These are phyloP conservation scores for Drosophila oshimai DNA, from an alignment of 1,140 invertebrate species.

Conservation along the genomic window DNA sequence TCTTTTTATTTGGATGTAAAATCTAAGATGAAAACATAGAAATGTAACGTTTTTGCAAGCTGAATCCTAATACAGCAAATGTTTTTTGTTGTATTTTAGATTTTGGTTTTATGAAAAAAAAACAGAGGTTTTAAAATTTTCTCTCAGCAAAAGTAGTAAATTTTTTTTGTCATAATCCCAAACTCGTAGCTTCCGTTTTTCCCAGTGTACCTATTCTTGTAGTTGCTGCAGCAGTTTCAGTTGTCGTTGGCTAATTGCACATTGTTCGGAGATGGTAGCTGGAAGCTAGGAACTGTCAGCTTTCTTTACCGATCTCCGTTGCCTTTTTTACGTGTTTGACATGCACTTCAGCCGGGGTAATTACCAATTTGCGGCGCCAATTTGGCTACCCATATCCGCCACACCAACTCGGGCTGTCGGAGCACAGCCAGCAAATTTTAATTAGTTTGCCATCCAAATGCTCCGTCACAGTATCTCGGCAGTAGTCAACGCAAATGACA, in stretches of 20 bases:
- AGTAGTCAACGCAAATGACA: conserved; percentile 31
- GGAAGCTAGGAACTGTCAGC: conserved; percentile 9
- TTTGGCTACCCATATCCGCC: conserved; percentile 60
- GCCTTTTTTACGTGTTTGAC: conserved; percentile 78
- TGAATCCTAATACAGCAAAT: too few relatives aligned
- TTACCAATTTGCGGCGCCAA: conserved; percentile 78
- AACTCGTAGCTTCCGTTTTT: too few relatives aligned
- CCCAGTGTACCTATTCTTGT: not conserved
- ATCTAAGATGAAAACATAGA: too few relatives aligned
- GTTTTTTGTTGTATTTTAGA: too few relatives aligned
- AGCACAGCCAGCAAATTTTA: conserved; percentile 67
- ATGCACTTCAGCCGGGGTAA: conserved; percentile 71
- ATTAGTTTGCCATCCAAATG: conserved; percentile 78
- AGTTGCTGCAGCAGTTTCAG: conserved; percentile 17
- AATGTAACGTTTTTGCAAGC: too few relatives aligned
- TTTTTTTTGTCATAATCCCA: too few relatives aligned
- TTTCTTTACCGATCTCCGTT: conserved; percentile 24
- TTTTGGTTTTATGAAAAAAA: too few relatives aligned
- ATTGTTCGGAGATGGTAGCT: conserved; percentile 41
- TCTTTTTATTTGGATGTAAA: too few relatives aligned
- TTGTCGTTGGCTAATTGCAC: conserved; percentile 71
- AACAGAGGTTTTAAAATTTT: too few relatives aligned
- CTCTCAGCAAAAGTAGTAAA: too few relatives aligned
- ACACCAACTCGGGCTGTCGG: conserved; percentile 4
- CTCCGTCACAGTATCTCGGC: conserved; percentile 17